These are phyloP conservation scores for Lagenorhynchus albirostris DNA, from an alignment of 2,113 vertebrate genomes.

Conservation along the genomic window DNA sequence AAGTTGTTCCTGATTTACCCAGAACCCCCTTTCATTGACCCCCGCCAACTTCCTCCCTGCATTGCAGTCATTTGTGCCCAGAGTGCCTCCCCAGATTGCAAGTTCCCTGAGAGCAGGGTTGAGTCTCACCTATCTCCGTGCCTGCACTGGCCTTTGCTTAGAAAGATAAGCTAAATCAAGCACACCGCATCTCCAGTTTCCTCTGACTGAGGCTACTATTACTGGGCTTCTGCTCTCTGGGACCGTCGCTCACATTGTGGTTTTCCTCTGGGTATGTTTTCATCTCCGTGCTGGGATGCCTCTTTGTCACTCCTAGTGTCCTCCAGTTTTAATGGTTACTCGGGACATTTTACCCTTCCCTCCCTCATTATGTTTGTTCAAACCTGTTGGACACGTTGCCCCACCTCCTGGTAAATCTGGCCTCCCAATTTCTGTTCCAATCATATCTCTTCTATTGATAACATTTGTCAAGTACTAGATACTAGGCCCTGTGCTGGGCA, in stretches of 20 bases:
- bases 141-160: not conserved
- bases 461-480: not conserved
- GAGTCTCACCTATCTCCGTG: not conserved
- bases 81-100: not conserved
- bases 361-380: not conserved
- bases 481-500: not conserved
- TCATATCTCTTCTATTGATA: not conserved
- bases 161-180: not conserved
- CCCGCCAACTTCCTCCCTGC: not conserved
- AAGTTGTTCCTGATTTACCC: not conserved
- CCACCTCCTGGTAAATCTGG: not conserved
- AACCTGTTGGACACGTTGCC: not conserved
- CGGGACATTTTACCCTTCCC: not conserved
- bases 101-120: not conserved
- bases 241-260: rapidly evolving
- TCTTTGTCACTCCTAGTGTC: not conserved
- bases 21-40: not conserved
- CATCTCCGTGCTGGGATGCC: not conserved
- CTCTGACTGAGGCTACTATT: not conserved
- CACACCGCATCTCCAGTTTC: not conserved
- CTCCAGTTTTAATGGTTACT: not conserved
- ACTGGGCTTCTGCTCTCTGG: not conserved
- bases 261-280: not conserved
- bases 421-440: not conserved
- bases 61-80: not conserved